phyloP scores from a whole-genome alignment of 2,113 vertebrate species.

The Cyprinodon brontotheroides region DNA sequence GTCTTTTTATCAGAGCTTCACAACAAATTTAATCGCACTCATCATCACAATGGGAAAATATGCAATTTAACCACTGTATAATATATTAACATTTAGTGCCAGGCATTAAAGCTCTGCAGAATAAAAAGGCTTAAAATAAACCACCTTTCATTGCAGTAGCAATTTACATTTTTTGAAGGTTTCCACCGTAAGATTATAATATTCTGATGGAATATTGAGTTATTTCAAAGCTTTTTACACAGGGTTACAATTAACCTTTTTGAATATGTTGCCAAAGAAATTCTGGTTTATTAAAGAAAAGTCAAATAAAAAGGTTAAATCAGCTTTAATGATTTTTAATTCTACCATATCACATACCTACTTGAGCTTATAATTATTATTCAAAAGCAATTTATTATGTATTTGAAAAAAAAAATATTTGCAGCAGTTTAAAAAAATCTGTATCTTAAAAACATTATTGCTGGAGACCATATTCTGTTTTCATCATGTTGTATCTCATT shows the following conservation, averaged over 20 bases:
- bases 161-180: neutral
- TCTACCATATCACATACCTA: neutral
- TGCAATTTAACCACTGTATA: no score
- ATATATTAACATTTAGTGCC: no score
- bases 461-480: neutral
- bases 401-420: neutral
- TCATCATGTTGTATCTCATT: neutral
- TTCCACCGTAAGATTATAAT: neutral
- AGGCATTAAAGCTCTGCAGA: no score
- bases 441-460: neutral
- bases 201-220: neutral
- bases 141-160: no score
- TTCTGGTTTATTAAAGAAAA: neutral
- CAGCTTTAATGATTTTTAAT: neutral
- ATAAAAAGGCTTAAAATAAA: no score
- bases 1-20: no score
- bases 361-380: neutral
- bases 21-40: no score
- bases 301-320: neutral
- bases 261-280: neutral
- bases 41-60: no score
- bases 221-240: neutral
- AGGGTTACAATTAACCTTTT: neutral
- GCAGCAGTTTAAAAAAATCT: neutral
- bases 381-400: neutral